Base-by-base conservation (phyloP, 1,140 invertebrate genomes). In the Bombus terrestris region DNA sequence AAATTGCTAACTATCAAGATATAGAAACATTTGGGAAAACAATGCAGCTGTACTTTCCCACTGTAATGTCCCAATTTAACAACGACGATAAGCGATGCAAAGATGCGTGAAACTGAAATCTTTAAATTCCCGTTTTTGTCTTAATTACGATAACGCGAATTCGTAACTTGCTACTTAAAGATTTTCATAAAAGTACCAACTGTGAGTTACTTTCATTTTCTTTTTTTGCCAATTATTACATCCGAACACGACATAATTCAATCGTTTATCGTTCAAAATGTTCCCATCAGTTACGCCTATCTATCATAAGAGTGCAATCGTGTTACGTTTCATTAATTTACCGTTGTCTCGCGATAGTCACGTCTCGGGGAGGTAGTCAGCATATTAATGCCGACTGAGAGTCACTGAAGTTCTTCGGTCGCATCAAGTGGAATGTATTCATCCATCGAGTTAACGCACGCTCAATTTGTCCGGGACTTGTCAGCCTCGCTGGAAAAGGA, bases 371-470 rank as follows among this genome's bases (percentile, higher is more conserved):
- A 35, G 35, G 72, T 47, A 85, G 53, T 13, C 28, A 28, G 77
- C 18, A 81, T 80, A 80, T 83, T 86, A 80, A 89, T 74, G 85
- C 62, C 62, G 76, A 74, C 62, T 90, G 89, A 90, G 89, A 90
- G 74, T 88, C 89, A 86, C 89, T 90, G 89, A 80, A 66, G 78
- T 88, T 74, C 76, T 72, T 85, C 81, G 81, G 73, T 81, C 83
- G 81, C 81, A 88, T 90, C 86, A 86, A 86, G 68, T 53, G 79
- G 76, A 90, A 90, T 90, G 88, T 90, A 90, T 90, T 90, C 89
- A 90, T 90, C 69, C 88, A 90, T 90, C 88, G 89, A 88, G 89
- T 90, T 90, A 91, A 91, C 89, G 81, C 89, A 90, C 86, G 81
- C 74, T 91, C 89, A 91, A 91, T 91, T 91, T 91, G 89, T 91